Conservation (phyloP, 2,888 invertebrate genomes). For the Hypena proboscidalis region DNA sequence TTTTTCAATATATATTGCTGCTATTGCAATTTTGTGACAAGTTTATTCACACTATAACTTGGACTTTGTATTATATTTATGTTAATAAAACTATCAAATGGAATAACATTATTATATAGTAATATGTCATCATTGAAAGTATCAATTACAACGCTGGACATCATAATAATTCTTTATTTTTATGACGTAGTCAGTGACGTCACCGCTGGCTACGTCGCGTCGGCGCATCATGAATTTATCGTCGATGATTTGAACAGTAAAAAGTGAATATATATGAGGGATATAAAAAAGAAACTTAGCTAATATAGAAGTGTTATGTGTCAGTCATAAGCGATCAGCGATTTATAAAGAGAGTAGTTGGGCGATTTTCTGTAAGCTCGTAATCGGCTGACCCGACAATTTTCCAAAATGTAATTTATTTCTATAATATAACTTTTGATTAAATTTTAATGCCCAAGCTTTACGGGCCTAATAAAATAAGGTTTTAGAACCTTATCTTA, state of each 20-base stretch:
- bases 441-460: too few relatives aligned
- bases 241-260: constrained; percentile 51
- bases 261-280: constrained; percentile 55
- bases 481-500: too few relatives aligned
- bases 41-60: too few relatives aligned
- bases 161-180: constrained; percentile 40
- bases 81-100: constrained; percentile 33
- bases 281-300: constrained; percentile 57
- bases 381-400: constrained; percentile 8
- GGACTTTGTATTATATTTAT: constrained; percentile 37
- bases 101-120: constrained; percentile 38
- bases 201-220: constrained; percentile 14
- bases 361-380: neutral
- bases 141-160: constrained; percentile 36
- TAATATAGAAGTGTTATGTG: constrained; percentile 42
- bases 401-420: neutral
- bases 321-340: constrained; percentile 16
- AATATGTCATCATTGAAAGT: constrained; percentile 40
- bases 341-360: neutral
- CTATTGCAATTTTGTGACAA: too few relatives aligned
- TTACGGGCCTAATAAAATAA: too few relatives aligned
- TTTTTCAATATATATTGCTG: too few relatives aligned
- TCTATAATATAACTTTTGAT: too few relatives aligned
- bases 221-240: constrained; percentile 37
- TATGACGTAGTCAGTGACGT: constrained; percentile 37